Percentiles rank a stretch among this genome's conserved stretches.
These are phyloP conservation scores for Poicephalus gulielmi DNA, from an alignment of 2,113 vertebrate genomes.

Conservation along the genomic window DNA sequence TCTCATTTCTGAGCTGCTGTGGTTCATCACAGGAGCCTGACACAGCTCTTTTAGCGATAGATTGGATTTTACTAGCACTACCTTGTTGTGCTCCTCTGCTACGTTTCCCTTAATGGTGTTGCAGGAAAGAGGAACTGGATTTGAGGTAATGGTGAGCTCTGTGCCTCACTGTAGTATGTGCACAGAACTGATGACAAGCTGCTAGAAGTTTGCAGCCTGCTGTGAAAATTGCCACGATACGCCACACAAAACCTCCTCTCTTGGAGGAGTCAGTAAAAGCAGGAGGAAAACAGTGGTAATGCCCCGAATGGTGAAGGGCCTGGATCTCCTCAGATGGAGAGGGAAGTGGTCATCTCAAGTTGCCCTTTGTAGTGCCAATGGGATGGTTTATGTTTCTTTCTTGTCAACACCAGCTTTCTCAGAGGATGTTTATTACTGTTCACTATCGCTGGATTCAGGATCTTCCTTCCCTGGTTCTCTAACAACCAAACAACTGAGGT, in stretches of 20 bases:
- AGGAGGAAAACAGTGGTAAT: not conserved
- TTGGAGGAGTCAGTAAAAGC: not conserved
- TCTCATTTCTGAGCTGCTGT: conserved; percentile 50
- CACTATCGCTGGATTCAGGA: not conserved
- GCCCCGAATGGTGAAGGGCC: not conserved
- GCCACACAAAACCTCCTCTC: not conserved
- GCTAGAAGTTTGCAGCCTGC: not conserved
- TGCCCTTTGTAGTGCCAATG: not conserved
- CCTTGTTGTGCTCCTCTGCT: not conserved
- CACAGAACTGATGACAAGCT: not conserved
- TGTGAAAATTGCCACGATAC: not conserved
- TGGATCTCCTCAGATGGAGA: not conserved
- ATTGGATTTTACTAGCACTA: not conserved
- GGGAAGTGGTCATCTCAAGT: not conserved
- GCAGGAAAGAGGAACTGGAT: not conserved
- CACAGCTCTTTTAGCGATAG: conserved; percentile 21
- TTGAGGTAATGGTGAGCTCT: not conserved
- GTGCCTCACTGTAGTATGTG: not conserved
- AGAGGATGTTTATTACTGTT: not conserved
- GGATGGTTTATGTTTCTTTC: not conserved
- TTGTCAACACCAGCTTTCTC: not conserved
- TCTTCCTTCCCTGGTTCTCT: not conserved
- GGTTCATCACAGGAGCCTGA: conserved; percentile 28
- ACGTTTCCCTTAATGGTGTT: not conserved
- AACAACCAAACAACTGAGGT: not conserved